phyloP scores from a whole-genome alignment of 1,140 invertebrate genomes.

The Periplaneta americana region DNA sequence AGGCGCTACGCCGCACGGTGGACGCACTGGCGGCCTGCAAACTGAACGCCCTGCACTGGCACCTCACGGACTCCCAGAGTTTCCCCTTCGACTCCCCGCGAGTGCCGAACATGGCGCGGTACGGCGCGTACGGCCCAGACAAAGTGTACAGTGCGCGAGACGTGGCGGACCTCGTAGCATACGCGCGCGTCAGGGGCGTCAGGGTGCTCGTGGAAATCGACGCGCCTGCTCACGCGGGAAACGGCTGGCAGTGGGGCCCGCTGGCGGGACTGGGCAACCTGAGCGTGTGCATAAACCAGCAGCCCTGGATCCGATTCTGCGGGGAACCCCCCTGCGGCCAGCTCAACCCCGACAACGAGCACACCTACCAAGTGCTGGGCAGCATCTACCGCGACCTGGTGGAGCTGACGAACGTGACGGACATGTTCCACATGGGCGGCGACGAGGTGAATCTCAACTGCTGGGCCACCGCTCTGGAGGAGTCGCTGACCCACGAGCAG shows the following conservation, averaged over 20 bases:
- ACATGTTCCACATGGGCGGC: constrained; percentile 85
- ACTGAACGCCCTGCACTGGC: constrained; percentile 84
- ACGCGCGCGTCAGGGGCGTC: constrained; percentile 40
- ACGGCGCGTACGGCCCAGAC: constrained; percentile 62
- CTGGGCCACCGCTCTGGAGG: not conserved
- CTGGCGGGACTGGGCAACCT: constrained; percentile 54
- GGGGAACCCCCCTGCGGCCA: constrained; percentile 85
- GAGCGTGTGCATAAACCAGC: constrained; percentile 63
- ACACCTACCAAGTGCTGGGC: constrained; percentile 65
- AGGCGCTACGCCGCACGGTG: constrained; percentile 62
- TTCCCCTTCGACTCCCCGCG: constrained; percentile 70
- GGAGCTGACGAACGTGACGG: constrained; percentile 53
- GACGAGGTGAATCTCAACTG: constrained; percentile 49
- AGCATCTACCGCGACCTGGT: constrained; percentile 65
- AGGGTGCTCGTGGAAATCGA: constrained; percentile 78
- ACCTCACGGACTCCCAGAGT: constrained; percentile 84
- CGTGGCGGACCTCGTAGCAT: constrained; percentile 56
- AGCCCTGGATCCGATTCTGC: constrained; percentile 69
- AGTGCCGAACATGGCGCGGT: constrained; percentile 58
- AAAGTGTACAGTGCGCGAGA: constrained; percentile 58
- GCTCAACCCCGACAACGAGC: constrained; percentile 68
- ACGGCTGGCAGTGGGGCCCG: constrained; percentile 65
- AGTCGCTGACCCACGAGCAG: not conserved
- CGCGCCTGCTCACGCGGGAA: constrained; percentile 80
- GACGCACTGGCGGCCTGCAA: constrained; percentile 78